Evolutionary conservation across 2,113 vertebrate genomes (phyloP), one percentile per base, ranked within the genome.

Genomic region (Holacanthus passer): DNA sequence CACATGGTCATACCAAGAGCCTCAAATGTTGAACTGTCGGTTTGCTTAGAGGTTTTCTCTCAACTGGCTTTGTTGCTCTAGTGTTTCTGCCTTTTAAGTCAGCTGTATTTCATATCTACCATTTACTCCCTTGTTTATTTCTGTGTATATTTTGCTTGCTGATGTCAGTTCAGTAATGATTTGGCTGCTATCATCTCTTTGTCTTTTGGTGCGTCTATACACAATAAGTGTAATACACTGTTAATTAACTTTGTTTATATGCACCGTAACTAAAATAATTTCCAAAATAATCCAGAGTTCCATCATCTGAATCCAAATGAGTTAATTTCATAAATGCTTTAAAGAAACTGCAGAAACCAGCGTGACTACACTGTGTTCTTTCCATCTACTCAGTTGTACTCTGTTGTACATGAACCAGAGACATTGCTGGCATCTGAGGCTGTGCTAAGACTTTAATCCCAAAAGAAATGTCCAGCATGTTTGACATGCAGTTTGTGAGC

Each of bases 391-490:
- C 19, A 13, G 8, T 16, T 64, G 19, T 81, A 7, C 8, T 27
- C 50, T 64, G 43, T 9, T 22, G 43, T 53, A 55, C 27, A 64
- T 85, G 27, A 74, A 79, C 35, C 20, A 41, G 52, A 81, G 22
- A 77, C 16, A 47, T 27, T 81, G 43, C 62, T 71, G 39, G n/a
- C 67, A 37, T 68, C 43, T 73, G 77, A 85, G 31, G 0, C 1
- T 31, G 47, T 62, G 84, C 72, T 87, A 85, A 85, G 76, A 41
- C 69, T 70, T 19, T 7, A 79, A 87, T 87, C 76, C 71, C 73
- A n/a, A 13, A 63, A 89, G 73, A 86, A 88, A 91, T 83, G 69
- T 80, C 50, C 62, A 72, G 71, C 72, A 91, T 93, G 85, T 81
- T n/a, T 87, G 81, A 88, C 65, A 88, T 87, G 87, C 65, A 68